These are phyloP conservation scores for Zygaena filipendulae DNA, from an alignment of 2,888 invertebrate species.

Conservation along the genomic window DNA sequence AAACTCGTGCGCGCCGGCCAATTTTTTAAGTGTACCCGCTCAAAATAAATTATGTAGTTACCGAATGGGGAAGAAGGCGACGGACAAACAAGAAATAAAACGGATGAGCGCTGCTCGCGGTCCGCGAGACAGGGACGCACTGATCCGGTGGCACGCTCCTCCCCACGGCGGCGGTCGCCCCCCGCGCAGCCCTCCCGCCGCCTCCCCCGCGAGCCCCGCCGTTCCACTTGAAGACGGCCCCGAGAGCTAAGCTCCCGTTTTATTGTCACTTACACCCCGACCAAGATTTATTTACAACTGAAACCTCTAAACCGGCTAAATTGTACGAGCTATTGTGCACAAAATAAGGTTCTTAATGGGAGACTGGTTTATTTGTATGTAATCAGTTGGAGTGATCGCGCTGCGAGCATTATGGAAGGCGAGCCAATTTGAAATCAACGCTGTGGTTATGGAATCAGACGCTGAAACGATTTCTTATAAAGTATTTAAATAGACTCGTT, in stretches of 20 bases:
- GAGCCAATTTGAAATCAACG: constrained; percentile 53
- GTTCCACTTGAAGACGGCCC: constrained; percentile 62
- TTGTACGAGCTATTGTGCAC: constrained; percentile 19
- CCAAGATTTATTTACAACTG: constrained; percentile 46
- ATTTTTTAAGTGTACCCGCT: constrained; percentile 65
- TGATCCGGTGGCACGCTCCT: constrained; percentile 26
- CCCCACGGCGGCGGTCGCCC: constrained; percentile 37
- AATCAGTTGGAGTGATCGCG: no score
- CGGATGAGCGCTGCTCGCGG: constrained; percentile 41
- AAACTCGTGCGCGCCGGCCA: constrained; percentile 49
- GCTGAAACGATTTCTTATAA: constrained; percentile 54
- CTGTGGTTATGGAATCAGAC: constrained; percentile 55
- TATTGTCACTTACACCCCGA: constrained; percentile 64
- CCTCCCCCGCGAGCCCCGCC: constrained; percentile 19
- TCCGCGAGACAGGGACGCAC: constrained; percentile 35
- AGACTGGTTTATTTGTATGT: constrained; percentile 3
- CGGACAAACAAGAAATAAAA: constrained; percentile 62
- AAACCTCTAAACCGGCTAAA: constrained; percentile 14
- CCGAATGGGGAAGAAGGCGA: constrained; percentile 42
- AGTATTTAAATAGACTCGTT: constrained; percentile 41
- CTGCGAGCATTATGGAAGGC: no score
- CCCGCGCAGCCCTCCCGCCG: constrained; percentile 24
- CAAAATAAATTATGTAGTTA: constrained; percentile 67
- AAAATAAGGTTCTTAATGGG: constrained; percentile 23
- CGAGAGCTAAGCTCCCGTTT: constrained; percentile 62